phyloP scores from a whole-genome alignment of 1,140 invertebrate genomes.

The Paraescarpia echinospica region DNA sequence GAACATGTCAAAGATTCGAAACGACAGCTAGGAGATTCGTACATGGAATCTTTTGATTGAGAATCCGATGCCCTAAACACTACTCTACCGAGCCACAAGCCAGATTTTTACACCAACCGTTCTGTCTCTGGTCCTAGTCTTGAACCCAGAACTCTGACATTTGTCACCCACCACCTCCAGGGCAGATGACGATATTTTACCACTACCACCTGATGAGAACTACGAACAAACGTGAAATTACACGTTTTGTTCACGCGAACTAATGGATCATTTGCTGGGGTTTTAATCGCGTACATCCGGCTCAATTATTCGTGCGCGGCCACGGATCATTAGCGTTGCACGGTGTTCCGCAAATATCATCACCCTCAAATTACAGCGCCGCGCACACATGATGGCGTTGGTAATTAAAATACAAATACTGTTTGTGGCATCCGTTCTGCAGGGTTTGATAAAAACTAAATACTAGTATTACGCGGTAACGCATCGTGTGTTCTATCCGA shows the following conservation, averaged over 20 bases:
- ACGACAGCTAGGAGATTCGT: too few relatives aligned
- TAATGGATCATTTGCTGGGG: background rate
- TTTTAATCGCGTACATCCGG: background rate
- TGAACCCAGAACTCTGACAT: background rate
- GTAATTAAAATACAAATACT: background rate
- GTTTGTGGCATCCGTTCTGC: background rate
- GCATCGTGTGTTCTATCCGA: background rate
- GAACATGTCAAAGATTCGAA: too few relatives aligned
- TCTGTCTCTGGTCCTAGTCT: too few relatives aligned
- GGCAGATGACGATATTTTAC: background rate
- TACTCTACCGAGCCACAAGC: too few relatives aligned
- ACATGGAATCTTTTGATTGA: too few relatives aligned
- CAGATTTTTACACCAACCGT: too few relatives aligned
- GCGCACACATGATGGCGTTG: background rate
- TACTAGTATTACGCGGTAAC: background rate
- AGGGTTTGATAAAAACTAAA: background rate
- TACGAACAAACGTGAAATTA: background rate
- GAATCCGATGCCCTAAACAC: too few relatives aligned
- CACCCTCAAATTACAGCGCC: background rate
- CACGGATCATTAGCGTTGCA: background rate
- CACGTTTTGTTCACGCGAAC: background rate
- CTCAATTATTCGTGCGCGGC: background rate
- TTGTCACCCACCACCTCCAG: background rate
- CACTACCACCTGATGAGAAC: background rate
- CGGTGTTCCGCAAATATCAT: background rate